Conservation (phyloP, 2,888 invertebrate species). For the Liposcelis brunnea region DNA sequence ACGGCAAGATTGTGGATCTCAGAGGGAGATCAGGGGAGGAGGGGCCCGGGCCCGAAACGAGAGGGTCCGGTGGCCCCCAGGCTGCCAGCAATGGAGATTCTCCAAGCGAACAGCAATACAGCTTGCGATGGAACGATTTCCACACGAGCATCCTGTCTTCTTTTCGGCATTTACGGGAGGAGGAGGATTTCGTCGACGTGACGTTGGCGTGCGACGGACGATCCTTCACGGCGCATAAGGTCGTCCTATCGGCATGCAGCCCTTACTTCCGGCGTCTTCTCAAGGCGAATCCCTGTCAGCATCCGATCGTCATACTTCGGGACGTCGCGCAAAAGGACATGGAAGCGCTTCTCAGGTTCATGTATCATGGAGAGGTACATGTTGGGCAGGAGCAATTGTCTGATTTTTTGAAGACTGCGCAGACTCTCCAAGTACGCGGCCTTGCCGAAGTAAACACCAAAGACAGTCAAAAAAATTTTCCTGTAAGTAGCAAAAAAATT, state of each 20-base stretch:
- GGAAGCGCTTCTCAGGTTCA: constrained; percentile 46
- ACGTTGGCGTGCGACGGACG: constrained; percentile 74
- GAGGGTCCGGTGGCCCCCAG: constrained; percentile 30
- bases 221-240: constrained; percentile 79
- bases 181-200: constrained; percentile 86
- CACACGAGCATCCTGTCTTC: constrained; percentile 80
- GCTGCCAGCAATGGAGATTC: constrained; percentile 31
- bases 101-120: constrained; percentile 68
- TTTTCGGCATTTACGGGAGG: constrained; percentile 72
- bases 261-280: constrained; percentile 76
- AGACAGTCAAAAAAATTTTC: constrained; percentile 49
- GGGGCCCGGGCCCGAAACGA: neutral
- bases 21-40: constrained; percentile 6
- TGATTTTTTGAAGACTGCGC: constrained; percentile 47
- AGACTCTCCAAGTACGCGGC: constrained; percentile 48
- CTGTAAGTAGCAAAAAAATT: constrained; percentile 34
- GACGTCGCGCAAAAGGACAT: constrained; percentile 50
- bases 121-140: constrained; percentile 89
- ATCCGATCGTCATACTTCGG: constrained; percentile 56
- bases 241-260: constrained; percentile 82
- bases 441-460: constrained; percentile 35
- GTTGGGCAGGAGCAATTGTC: constrained; percentile 51
- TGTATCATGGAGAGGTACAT: constrained; percentile 58
- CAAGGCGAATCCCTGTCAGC: constrained; percentile 61
- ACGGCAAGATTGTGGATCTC: constrained; percentile 4